phyloP scores from a whole-genome alignment of 1,140 invertebrate species.

The Ceratitis capitata region DNA sequence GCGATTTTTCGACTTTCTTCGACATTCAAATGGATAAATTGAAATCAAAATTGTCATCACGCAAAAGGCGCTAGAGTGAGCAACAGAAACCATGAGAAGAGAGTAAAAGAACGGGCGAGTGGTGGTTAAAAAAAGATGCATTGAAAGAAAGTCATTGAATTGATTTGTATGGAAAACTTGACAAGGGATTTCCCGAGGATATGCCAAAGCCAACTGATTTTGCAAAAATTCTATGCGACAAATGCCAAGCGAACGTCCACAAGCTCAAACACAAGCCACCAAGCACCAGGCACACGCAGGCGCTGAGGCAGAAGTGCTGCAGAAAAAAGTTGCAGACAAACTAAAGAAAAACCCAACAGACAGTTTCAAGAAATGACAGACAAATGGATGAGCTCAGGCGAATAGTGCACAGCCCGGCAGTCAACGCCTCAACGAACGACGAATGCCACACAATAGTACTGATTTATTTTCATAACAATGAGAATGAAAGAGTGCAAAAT shows the following conservation, averaged over 20 bases:
- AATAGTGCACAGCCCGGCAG: neutral
- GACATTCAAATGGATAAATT: neutral
- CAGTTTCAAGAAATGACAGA: neutral
- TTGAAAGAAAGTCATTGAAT: constrained; percentile 38
- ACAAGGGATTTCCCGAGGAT: constrained; percentile 24
- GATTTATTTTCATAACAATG: constrained; percentile 34
- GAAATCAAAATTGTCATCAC: neutral
- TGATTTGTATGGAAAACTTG: constrained; percentile 37
- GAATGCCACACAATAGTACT: constrained; percentile 22
- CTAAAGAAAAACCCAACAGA: neutral
- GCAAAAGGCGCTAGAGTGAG: neutral
- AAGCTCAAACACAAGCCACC: neutral
- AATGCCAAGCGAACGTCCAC: neutral
- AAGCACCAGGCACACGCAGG: neutral
- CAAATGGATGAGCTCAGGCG: constrained; percentile 26
- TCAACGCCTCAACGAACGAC: neutral
- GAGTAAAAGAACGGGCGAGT: neutral
- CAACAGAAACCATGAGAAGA: neutral
- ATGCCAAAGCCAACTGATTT: constrained; percentile 15
- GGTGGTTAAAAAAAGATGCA: neutral
- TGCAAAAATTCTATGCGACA: constrained; percentile 10
- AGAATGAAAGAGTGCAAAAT: constrained; percentile 9
- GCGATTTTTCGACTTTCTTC: neutral
- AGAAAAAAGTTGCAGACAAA: neutral
- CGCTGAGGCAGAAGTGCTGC: neutral